These are phyloP conservation scores for Sprattus sprattus DNA, from an alignment of 2,113 vertebrate genomes.

Conservation along the genomic window DNA sequence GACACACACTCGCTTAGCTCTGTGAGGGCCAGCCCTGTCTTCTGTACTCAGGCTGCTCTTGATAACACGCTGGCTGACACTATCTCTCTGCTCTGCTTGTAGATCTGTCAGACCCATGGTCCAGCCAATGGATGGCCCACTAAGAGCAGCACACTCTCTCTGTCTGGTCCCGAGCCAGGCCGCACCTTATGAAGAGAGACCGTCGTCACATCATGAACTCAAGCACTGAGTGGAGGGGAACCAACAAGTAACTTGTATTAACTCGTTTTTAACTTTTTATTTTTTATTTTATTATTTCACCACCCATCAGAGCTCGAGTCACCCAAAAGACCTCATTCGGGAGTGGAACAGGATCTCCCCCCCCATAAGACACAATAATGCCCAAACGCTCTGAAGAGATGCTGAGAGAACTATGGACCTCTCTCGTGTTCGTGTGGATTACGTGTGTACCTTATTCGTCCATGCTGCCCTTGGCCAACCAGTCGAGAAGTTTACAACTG, in stretches of 20 bases:
- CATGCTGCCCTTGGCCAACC: constrained; percentile 76
- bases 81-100: constrained; percentile 37
- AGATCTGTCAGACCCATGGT: constrained; percentile 77
- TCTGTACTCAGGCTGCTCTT: background rate
- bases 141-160: constrained; percentile 66
- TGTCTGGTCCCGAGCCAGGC: constrained; percentile 68
- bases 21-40: background rate
- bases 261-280: background rate
- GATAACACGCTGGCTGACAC: background rate
- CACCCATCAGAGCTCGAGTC: constrained; percentile 54
- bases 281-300: constrained; percentile 69
- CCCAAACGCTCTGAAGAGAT: constrained; percentile 83
- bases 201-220: constrained; percentile 83
- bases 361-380: constrained; percentile 72
- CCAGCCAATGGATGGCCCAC: constrained; percentile 73
- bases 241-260: constrained; percentile 74
- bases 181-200: constrained; percentile 75
- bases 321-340: background rate
- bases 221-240: constrained; percentile 77
- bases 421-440: constrained; percentile 95
- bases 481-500: constrained; percentile 76
- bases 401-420: constrained; percentile 88
- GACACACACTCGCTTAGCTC: no score
- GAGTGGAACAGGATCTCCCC: background rate
- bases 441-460: constrained; percentile 82